phyloP scores from a whole-genome alignment of 2,797 vertebrate species.

The Malacoctenus gilli region DNA sequence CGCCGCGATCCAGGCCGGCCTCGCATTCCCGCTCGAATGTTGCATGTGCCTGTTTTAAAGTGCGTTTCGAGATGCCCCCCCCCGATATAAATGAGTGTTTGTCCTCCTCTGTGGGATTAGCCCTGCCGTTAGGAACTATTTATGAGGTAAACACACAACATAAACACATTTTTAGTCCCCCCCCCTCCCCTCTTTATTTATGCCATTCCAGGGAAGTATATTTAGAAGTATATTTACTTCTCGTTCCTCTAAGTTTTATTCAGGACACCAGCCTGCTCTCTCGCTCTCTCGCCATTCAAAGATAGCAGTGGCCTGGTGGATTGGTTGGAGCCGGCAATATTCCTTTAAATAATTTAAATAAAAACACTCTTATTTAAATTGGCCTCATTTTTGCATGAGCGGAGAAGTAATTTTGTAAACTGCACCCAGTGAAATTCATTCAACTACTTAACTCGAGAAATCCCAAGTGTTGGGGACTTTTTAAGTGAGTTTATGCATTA shows the following conservation, averaged over 20 bases:
- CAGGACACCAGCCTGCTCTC: neutral
- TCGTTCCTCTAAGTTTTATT: conserved; percentile 4
- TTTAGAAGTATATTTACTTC: conserved; percentile 11
- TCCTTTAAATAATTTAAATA: conserved; percentile 44
- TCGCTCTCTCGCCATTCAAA: neutral
- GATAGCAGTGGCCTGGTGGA: conserved; percentile 11
- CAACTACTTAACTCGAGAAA: conserved; percentile 29
- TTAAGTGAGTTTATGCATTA: conserved; percentile 38
- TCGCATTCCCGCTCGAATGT: conserved; percentile 38
- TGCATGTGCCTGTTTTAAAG: conserved; percentile 46
- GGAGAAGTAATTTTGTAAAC: conserved; percentile 42
- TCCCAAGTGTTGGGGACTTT: conserved; percentile 25
- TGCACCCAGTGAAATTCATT: conserved; percentile 31
- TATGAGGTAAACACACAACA: conserved; percentile 15
- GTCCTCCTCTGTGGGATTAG: conserved; percentile 13
- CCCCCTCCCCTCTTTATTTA: neutral
- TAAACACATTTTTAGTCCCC: conserved; percentile 12
- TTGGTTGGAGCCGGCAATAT: conserved; percentile 19
- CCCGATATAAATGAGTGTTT: conserved; percentile 25
- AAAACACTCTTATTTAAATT: conserved; percentile 17
- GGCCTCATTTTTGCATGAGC: conserved; percentile 23
- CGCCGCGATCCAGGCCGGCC: conserved; percentile 50
- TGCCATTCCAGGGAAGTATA: conserved; percentile 5
- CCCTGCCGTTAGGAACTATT: conserved; percentile 27
- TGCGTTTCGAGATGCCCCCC: conserved; percentile 17